Evolutionary conservation across 1,140 invertebrate genomes (phyloP), one percentile per base, ranked within the genome.

Genomic region (Drosophila ironensis): DNA sequence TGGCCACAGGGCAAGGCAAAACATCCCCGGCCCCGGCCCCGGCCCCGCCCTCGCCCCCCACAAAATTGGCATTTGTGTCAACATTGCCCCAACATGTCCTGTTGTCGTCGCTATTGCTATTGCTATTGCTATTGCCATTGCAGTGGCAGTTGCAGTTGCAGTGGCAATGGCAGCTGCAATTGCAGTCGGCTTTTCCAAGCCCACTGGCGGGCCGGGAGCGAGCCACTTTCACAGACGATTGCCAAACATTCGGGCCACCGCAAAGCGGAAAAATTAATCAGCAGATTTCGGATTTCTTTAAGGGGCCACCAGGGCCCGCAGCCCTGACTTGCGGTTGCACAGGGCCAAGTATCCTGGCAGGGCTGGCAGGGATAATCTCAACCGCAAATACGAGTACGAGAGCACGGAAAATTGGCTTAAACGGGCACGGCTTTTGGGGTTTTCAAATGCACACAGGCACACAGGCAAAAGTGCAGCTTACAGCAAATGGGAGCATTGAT

Each of bases 71-170:
- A 70, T 37, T 57, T 71, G 27, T 60, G 56, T 71, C 40, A 61
- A 71, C 67, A 71, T 61, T 19, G 41, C 52, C n/a, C n/a, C 42
- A 71, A 50, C 68, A 71, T 71, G 41, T 71, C 53, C 64, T 69
- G 51, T 33, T 67, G 16, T 25, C 14, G 9, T 33, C 2, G 20
- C 20, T 5, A 22, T 22, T 3, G 20, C 19, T 56, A 38, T 38
- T 63, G 59, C 22, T 42, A 9, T 12, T 24, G 12, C 33, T 33
- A 9, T 22, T 38, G 35, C 22, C 3, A 8, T 2, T n/a, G n/a
- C 9, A 4, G 9, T 25, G 19, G 8, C 3, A 12, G 1, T 9
- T 33, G 44, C 8, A 11, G 8, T 33, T 3, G 9, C 38, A 5
- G 42, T 11, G 17, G 14, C 14, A 30, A 22, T 14, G 35, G 19